Evolutionary conservation across 2,113 vertebrate species (phyloP).

Genomic region (Trogon surrucura): DNA sequence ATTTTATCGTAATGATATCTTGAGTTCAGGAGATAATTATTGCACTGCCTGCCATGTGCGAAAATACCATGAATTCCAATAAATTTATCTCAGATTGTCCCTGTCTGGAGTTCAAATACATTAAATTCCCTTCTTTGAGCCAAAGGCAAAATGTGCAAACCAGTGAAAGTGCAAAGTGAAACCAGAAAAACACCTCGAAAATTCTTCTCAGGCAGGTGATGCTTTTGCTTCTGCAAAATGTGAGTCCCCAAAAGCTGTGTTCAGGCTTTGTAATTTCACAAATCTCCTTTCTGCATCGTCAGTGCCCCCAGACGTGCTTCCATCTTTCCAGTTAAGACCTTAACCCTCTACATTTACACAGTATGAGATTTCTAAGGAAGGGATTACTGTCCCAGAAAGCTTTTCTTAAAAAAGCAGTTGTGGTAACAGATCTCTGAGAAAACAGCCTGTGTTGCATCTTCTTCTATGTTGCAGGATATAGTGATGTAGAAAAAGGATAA

Average conservation of each 20-base stretch:
- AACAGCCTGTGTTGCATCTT: conserved; percentile 1
- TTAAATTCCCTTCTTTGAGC: not conserved
- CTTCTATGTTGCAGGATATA: not conserved
- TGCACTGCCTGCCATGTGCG: not conserved
- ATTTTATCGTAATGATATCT: not conserved
- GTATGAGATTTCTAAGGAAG: not conserved
- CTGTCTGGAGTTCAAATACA: not conserved
- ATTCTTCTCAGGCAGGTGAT: not conserved
- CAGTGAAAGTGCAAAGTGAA: not conserved
- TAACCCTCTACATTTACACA: not conserved
- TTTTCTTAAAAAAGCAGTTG: conserved; percentile 19
- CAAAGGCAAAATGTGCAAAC: not conserved
- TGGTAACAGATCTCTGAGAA: conserved; percentile 28
- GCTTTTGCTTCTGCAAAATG: not conserved
- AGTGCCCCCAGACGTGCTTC: not conserved
- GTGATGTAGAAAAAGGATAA: not conserved
- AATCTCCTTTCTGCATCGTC: not conserved
- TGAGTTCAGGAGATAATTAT: conserved; percentile 11
- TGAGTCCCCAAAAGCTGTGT: not conserved
- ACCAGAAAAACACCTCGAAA: not conserved
- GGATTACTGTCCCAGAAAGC: not conserved
- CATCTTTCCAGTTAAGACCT: not conserved
- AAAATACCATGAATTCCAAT: not conserved
- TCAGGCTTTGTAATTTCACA: not conserved
- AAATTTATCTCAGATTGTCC: not conserved